These are phyloP conservation scores for Sebastolobus alascanus DNA, from an alignment of 2,797 vertebrate species.

Conservation along the genomic window DNA sequence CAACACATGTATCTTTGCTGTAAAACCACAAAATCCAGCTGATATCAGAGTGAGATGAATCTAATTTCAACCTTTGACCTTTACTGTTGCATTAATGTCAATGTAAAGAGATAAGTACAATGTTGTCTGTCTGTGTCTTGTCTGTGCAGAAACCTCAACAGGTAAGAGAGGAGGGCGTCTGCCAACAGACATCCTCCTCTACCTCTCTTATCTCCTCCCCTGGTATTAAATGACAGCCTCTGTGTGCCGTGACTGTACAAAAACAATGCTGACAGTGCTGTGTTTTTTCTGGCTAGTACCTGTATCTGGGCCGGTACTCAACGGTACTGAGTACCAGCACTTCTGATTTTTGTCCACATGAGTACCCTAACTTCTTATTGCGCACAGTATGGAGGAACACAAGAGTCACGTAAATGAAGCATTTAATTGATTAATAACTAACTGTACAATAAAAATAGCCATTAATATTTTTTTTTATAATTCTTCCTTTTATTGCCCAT, in stretches of 20 bases:
- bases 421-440: too few relatives aligned
- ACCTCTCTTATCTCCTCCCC: conserved; percentile 18
- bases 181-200: conserved; percentile 20
- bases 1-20: background rate
- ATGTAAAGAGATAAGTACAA: background rate
- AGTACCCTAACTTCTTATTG: too few relatives aligned
- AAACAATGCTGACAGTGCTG: conserved; percentile 30
- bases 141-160: conserved; percentile 37
- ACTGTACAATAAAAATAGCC: too few relatives aligned
- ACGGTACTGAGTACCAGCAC: too few relatives aligned
- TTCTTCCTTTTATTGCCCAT: too few relatives aligned
- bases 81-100: background rate
- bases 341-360: too few relatives aligned
- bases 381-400: too few relatives aligned
- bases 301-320: too few relatives aligned
- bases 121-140: conserved; percentile 6
- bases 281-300: conserved; percentile 1
- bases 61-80: background rate
- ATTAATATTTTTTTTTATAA: too few relatives aligned
- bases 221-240: conserved; percentile 42
- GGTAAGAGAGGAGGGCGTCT: conserved; percentile 50
- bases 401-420: too few relatives aligned
- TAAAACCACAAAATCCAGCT: background rate
- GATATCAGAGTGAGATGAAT: background rate
- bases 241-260: conserved; percentile 35